Base-by-base conservation (phyloP, 2,888 invertebrate species). In the Pilophorus perplexus region DNA sequence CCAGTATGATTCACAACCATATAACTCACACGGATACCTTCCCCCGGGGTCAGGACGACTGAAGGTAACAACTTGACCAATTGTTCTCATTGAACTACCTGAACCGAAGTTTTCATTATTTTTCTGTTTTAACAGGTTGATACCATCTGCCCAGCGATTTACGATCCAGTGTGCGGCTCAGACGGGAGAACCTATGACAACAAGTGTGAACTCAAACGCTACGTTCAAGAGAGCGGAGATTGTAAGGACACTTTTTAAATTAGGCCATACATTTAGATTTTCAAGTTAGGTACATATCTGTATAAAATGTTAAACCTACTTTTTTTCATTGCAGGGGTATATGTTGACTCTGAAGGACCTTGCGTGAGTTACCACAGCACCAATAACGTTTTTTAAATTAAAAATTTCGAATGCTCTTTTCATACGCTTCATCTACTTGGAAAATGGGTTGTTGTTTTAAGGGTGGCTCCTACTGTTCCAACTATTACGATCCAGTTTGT, bases 401-500 rank as follows among this genome's bases (percentile, higher is more conserved):
- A 12, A 8, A 33, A 33, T 6, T 12, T 8, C 33, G 6, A 33
- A 33, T 33, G 12, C 12, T 33, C 6, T 8, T 33, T 33, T 33
- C 33, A 6, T 33, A 33, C 33, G 12, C 33, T 8, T 8, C 33
- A 8, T 33, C 12, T 33, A 12, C 33, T 8, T 33, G 33, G 12
- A 33, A 33, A 33, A 8, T 6, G 33, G 33, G n/a, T n/a, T n/a
- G n/a, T n/a, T n/a, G n/a, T n/a, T n/a, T n/a, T n/a, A n/a, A n/a
- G n/a, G 33, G 12, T 12, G 6, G 6, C 12, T 33, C 40, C 42
- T 10, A 40, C 2, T 59, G 59, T 27, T 25, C 59, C n/a, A 59
- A 14, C 6, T 40, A 59, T 2, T 40, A 59, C 27, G 16, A 42
- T 8, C 59, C 59, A 59, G 42, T 59, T 12, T 59, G 59, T 16